phyloP scores from a whole-genome alignment of 2,113 vertebrate genomes.

The Anthoscopus minutus region DNA sequence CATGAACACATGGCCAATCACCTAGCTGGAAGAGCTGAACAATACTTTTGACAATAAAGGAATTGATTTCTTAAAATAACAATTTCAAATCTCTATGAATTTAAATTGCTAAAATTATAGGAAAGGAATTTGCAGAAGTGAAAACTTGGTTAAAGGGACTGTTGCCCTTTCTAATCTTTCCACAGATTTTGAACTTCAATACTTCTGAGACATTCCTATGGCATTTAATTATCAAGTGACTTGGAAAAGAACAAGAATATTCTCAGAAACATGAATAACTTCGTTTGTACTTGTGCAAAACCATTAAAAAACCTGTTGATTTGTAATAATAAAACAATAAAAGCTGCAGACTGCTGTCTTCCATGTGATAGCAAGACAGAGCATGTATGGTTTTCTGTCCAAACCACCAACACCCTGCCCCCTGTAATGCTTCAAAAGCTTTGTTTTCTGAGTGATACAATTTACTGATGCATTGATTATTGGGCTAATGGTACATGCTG shows the following conservation, averaged over 20 bases:
- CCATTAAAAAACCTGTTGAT: not conserved
- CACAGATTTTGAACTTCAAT: not conserved
- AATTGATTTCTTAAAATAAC: not conserved
- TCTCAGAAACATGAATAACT: not conserved
- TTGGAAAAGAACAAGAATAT: not conserved
- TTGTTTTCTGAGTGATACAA: not conserved
- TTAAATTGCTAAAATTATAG: not conserved
- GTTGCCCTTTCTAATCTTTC: not conserved
- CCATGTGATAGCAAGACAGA: not conserved
- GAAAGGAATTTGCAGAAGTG: not conserved
- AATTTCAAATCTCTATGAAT: not conserved
- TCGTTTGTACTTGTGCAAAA: not conserved
- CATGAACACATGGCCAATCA: not conserved
- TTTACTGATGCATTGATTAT: not conserved
- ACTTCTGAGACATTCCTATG: not conserved
- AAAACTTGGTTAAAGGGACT: not conserved
- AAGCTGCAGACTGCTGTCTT: not conserved
- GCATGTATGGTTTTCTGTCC: not conserved
- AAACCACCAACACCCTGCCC: not conserved
- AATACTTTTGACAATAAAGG: not conserved
- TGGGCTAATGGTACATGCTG: not conserved
- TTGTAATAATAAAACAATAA: not conserved
- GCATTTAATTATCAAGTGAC: not conserved
- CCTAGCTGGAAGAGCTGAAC: not conserved
- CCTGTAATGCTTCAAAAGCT: not conserved